Percentiles rank a stretch among this genome's conserved stretches.
Conservation (phyloP, 2,797 vertebrate genomes). For the Mormyrops attenuatus region DNA sequence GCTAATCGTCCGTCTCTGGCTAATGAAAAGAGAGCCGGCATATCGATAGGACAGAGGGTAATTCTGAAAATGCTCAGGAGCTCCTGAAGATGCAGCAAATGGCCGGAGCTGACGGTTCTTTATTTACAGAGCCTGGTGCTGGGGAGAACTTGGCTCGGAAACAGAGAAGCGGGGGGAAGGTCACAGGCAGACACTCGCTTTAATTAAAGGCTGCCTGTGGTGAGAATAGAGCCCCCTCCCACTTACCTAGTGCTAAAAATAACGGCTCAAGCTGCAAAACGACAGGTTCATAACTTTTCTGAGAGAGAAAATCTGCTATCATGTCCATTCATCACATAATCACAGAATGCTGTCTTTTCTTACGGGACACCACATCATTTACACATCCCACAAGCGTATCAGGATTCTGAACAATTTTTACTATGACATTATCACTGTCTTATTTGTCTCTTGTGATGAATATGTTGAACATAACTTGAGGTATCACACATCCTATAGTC, state of each 20-base stretch:
- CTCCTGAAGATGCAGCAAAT: neutral
- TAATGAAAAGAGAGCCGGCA: neutral
- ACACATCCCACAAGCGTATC: neutral
- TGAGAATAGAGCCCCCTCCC: neutral
- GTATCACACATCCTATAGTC: neutral
- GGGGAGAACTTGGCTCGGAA: conserved; percentile 18
- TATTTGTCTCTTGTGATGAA: neutral
- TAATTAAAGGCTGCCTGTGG: conserved; percentile 52
- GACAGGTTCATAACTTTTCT: neutral
- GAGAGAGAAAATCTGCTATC: neutral
- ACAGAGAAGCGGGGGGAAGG: conserved; percentile 58
- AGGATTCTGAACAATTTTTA: neutral
- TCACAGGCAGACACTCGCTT: conserved; percentile 54
- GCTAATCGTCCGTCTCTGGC: neutral
- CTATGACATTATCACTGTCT: neutral
- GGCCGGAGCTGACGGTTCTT: neutral
- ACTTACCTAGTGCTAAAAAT: conserved; percentile 7
- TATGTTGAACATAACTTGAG: neutral
- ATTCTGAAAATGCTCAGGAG: neutral
- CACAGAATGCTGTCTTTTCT: neutral
- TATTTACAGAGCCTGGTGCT: neutral
- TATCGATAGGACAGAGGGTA: neutral
- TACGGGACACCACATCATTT: neutral
- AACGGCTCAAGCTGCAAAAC: neutral
- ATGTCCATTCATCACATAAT: neutral